Percentiles rank a stretch among this genome's conserved stretches.
Evolutionary conservation across 2,113 vertebrate species (phyloP).

Genomic region (Hypomesus transpacificus): DNA sequence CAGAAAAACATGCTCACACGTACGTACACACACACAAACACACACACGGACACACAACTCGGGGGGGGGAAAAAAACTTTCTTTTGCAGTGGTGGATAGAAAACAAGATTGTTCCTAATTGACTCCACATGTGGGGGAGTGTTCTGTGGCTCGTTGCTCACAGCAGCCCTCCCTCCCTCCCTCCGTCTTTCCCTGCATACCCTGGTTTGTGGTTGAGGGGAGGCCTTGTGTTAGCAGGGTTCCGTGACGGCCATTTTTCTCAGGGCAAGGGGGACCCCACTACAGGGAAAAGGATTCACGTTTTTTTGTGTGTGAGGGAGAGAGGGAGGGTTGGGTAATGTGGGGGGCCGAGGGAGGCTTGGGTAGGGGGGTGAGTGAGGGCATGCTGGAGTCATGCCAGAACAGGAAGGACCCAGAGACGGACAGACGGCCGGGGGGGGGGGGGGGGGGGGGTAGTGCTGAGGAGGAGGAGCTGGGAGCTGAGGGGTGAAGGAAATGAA

Average conservation of each 20-base stretch:
- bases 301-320: neutral
- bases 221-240: constrained; percentile 64
- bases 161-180: constrained; percentile 42
- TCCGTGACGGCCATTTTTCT: constrained; percentile 69
- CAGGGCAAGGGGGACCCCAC: constrained; percentile 57
- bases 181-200: constrained; percentile 52
- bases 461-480: neutral
- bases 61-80: constrained; percentile 59
- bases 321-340: constrained; percentile 7
- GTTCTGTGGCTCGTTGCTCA: constrained; percentile 74
- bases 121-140: constrained; percentile 80
- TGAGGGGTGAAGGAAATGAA: constrained; percentile 23
- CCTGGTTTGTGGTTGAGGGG: constrained; percentile 60
- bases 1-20: constrained; percentile 47
- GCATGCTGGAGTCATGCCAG: constrained; percentile 67
- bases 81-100: constrained; percentile 75
- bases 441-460: constrained; percentile 16
- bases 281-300: constrained; percentile 41
- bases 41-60: neutral
- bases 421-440: constrained; percentile 44
- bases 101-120: constrained; percentile 83
- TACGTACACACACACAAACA: constrained; percentile 4
- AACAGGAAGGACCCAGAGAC: constrained; percentile 65
- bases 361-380: constrained; percentile 60
- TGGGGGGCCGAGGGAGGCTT: constrained; percentile 31